Evolutionary conservation across 2,113 vertebrate species (phyloP).

Genomic region (Caretta caretta): DNA sequence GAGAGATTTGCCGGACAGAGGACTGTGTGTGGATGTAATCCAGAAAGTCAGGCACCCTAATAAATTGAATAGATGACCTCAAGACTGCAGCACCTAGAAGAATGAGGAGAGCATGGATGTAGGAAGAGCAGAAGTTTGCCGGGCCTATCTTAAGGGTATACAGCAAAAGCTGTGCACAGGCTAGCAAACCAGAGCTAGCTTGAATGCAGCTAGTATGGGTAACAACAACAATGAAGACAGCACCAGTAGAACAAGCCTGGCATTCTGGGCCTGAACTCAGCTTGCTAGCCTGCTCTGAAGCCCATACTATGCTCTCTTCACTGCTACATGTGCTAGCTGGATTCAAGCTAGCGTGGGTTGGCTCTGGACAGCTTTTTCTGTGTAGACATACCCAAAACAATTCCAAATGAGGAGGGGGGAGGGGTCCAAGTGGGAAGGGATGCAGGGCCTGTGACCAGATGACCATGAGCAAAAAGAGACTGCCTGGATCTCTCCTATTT

Average conservation of each 20-base stretch:
- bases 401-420: background rate
- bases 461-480: background rate
- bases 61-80: background rate
- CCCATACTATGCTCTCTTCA: background rate
- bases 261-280: background rate
- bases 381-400: background rate
- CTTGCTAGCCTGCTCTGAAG: background rate
- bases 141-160: background rate
- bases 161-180: background rate
- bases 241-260: background rate
- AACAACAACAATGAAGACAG: background rate
- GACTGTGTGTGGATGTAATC: background rate
- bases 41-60: background rate
- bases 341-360: background rate
- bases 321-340: background rate
- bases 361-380: background rate
- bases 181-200: background rate
- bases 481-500: background rate
- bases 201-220: background rate
- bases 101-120: rapidly evolving
- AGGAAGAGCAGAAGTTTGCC: background rate
- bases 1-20: background rate
- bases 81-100: background rate
- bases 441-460: background rate
- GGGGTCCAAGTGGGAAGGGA: background rate